Evolutionary conservation across 2,888 invertebrate species (phyloP), one percentile per base, ranked within the genome.

Genomic region (Syrista parreyssii): DNA sequence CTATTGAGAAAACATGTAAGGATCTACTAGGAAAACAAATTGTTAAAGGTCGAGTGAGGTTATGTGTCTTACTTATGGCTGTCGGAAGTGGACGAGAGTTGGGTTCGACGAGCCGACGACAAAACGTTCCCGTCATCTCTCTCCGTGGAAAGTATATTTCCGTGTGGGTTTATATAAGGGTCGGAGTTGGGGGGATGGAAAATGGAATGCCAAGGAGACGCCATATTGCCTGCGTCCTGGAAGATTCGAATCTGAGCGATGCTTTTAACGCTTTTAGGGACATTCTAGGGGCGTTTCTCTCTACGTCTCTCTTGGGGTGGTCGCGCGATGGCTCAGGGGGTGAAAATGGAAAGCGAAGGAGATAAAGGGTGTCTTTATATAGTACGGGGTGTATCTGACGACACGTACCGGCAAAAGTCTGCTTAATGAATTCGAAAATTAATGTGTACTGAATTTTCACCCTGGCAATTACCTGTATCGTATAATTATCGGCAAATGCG

Each of bases 231-330:
- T 31, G 69, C 12, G 36, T 23, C 35, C 11, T 75, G 32, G 33
- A 32, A 71, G 71, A 71, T 71, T 31, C 74, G n/a, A 35, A 74
- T 74, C 74, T 33, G 31, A 30, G 30, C 12, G 74, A 33, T 32
- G 74, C 74, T 74, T 34, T 74, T 34, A 74, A 23, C 74, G 74
- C 74, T 74, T 74, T 74, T 35, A 34, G 30, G 35, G 74, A 30
- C 30, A 34, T 74, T 74, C 74, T 30, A 30, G 35, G 31, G 31
- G 71, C 31, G 71, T 71, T 32, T 31, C 31, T 31, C 71, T 71
- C 32, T 31, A 71, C 71, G 6, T 32, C 31, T 71, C 71, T 12
- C 12, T 71, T 15, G 32, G 71, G 71, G 71, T 32, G 71, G 30
- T 33, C 15, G 23, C 23, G 9, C 15, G 55, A 23, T 23, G 9